Evolutionary conservation across 2,888 invertebrate genomes (phyloP).

Genomic region (Netelia melanura): DNA sequence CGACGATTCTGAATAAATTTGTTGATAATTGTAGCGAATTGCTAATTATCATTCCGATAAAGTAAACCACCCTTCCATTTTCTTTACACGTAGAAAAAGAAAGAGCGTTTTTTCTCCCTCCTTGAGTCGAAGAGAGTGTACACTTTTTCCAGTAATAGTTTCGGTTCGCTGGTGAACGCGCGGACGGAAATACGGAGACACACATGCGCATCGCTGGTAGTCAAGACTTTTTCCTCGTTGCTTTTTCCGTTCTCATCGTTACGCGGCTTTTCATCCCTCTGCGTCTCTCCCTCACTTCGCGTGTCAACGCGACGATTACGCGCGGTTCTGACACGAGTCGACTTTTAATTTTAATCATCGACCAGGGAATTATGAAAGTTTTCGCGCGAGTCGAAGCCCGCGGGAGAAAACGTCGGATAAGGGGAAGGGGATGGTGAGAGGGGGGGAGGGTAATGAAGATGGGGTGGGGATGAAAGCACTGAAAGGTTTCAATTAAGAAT

Average conservation of each 20-base stretch:
- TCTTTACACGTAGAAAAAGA: background rate
- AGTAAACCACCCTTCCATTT: background rate
- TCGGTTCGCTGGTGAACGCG: background rate
- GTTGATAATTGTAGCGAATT: background rate
- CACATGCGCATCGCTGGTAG: background rate
- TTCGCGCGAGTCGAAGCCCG: conserved; percentile 23
- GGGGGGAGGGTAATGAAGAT: background rate
- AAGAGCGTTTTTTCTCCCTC: background rate
- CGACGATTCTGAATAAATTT: too few relatives aligned
- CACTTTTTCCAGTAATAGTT: conserved; percentile 21
- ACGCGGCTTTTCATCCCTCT: conserved; percentile 24
- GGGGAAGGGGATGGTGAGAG: background rate
- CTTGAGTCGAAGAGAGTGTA: conserved; percentile 18
- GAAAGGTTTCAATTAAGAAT: conserved; percentile 82
- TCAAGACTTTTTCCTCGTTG: conserved; percentile 34
- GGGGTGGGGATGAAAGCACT: conserved; percentile 54
- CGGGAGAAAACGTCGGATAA: conserved; percentile 18
- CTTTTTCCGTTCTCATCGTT: conserved; percentile 17
- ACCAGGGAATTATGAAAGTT: conserved; percentile 79
- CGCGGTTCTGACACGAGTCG: conserved; percentile 75
- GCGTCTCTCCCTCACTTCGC: background rate
- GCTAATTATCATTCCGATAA: background rate
- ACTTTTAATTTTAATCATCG: conserved; percentile 82
- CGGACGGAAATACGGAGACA: background rate
- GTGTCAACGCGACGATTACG: conserved; percentile 63